phyloP scores from a whole-genome alignment of 92 coral and sea anemone genomes.

The Muricea muricata region DNA sequence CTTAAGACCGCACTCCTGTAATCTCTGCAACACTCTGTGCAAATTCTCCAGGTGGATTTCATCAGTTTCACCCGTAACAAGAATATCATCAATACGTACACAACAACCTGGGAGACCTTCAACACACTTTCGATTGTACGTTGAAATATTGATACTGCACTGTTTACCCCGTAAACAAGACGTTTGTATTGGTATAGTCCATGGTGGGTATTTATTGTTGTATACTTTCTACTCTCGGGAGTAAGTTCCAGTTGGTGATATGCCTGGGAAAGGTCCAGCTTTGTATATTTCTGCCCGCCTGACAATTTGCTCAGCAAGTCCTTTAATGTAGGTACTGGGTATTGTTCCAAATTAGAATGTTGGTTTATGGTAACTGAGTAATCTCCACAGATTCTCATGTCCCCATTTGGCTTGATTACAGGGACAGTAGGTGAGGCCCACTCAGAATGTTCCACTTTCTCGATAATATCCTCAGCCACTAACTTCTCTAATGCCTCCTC shows the following conservation, averaged over 20 bases:
- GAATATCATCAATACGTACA: conserved; percentile 7
- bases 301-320: conserved; percentile 47
- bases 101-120: conserved; percentile 4
- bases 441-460: conserved; percentile 61
- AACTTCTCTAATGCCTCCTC: conserved; percentile 21
- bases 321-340: conserved; percentile 61
- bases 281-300: conserved; percentile 57
- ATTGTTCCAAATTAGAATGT: conserved; percentile 49
- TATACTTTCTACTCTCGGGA: conserved; percentile 57
- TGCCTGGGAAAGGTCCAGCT: conserved; percentile 71
- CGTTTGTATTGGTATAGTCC: conserved; percentile 55
- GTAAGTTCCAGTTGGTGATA: conserved; percentile 61
- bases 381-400: conserved; percentile 53
- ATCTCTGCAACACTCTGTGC: conserved; percentile 47
- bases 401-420: conserved; percentile 54
- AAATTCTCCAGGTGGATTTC: conserved; percentile 45
- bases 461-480: conserved; percentile 41
- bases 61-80: conserved; percentile 48
- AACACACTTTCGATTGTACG: conserved; percentile 6
- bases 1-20: conserved; percentile 45
- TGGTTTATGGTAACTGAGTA: conserved; percentile 58
- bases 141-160: conserved; percentile 5
- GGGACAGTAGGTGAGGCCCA: conserved; percentile 68
- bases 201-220: conserved; percentile 57
- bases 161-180: conserved; percentile 44